Evolutionary conservation across 2,113 vertebrate species (phyloP), one percentile per base, ranked within the genome.

Genomic region (Podocnemis expansa): DNA sequence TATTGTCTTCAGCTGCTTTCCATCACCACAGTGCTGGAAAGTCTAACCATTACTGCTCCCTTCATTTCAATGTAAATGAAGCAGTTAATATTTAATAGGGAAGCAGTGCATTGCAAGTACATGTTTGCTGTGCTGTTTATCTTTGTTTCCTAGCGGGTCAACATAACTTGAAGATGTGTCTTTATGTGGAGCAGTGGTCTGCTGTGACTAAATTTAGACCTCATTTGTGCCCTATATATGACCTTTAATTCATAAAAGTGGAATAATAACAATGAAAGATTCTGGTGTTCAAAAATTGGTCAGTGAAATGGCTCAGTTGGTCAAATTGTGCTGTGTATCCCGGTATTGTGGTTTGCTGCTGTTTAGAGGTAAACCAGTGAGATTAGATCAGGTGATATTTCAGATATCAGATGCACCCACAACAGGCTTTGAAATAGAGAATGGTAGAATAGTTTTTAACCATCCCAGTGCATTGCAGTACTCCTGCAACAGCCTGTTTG

Each of bases 161-260:
- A 96, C 98, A 96, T 99, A 98, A 99, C 98, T 98, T 98, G 98
- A 99, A 98, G 98, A 99, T 98, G 97, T 98, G 98, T 99, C 98
- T 98, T 98, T 98, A 99, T 98, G 98, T 98, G 98, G 97, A 98
- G 97, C 98, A 96, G 87, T 97, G 98, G 97, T 98, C 98, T 97
- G 98, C 98, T 96, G 98, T 99, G 98, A 98, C 98, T 98, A 99
- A 98, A 98, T 98, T 98, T 99, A 99, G 98, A 98, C 98, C 98
- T 99, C 98, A 98, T 98, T 95, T 98, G 98, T 99, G 99, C 98
- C 99, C 98, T 98, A 96, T 99, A 98, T 98, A 98, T 98, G 98
- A 98, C 97, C 98, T 98, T 98, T 96, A 98, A 98, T 98, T 98
- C 97, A 90, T 97, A 95, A 98, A 95, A 95, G 97, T 88, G 88